phyloP scores from a whole-genome alignment of 2,797 vertebrate genomes.

The Cuculus canorus region DNA sequence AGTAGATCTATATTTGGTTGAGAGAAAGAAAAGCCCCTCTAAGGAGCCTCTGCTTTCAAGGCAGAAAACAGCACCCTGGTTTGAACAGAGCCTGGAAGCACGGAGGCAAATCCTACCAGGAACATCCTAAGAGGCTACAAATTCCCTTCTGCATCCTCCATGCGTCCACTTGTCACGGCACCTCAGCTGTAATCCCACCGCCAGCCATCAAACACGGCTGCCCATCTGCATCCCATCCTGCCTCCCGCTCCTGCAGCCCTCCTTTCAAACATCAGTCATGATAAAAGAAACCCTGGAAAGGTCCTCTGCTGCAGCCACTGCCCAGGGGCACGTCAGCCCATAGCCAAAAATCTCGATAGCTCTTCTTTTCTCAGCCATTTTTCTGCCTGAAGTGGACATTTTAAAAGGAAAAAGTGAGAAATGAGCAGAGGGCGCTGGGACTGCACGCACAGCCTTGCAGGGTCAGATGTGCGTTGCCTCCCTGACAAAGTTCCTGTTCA shows the following conservation, averaged over 20 bases:
- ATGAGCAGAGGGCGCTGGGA: background rate
- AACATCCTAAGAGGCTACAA: background rate
- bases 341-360: background rate
- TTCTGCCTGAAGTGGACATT: background rate
- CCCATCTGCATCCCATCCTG: fast-evolving
- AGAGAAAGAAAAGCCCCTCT: background rate
- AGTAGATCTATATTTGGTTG: background rate
- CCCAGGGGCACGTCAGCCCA: background rate
- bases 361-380: background rate
- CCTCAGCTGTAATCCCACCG: background rate
- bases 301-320: background rate
- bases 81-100: background rate
- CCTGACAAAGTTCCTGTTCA: background rate
- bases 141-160: background rate
- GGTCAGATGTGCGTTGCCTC: background rate
- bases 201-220: background rate
- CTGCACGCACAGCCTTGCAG: background rate
- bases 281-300: background rate
- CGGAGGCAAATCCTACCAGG: background rate
- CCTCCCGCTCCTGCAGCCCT: background rate
- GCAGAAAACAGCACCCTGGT: background rate
- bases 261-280: background rate
- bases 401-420: constrained; percentile 11
- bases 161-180: background rate
- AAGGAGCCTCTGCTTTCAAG: background rate